Evolutionary conservation across 2,797 vertebrate species (phyloP).

Genomic region (Paramormyrops hopkinsi): DNA sequence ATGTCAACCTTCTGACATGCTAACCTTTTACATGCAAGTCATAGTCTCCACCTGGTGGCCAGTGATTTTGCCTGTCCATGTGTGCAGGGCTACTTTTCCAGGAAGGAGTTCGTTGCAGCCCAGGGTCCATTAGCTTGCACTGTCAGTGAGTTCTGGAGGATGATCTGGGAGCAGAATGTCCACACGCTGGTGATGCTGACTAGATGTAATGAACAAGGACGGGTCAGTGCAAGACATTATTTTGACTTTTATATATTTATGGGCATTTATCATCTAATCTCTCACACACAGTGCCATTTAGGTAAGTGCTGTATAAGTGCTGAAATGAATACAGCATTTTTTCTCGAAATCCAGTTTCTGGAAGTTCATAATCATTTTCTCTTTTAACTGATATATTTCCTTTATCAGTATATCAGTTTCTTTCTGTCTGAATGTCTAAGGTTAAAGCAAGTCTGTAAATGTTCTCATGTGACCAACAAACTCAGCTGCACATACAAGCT

Average conservation of each 20-base stretch:
- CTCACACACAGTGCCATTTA: neutral
- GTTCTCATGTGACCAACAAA: neutral
- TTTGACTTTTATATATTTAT: neutral
- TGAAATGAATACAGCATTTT: neutral
- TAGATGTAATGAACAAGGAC: conserved; percentile 86
- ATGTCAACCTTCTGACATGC: neutral
- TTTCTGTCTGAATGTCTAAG: neutral
- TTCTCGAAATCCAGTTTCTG: neutral
- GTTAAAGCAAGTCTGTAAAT: neutral
- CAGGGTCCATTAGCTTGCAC: conserved; percentile 90
- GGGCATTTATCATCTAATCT: neutral
- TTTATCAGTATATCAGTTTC: neutral
- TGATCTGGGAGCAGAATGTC: conserved; percentile 92
- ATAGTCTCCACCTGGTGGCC: neutral
- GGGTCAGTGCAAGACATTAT: conserved; percentile 62
- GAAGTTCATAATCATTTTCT: neutral
- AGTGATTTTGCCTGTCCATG: neutral
- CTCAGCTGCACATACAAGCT: neutral
- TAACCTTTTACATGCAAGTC: neutral
- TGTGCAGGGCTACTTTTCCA: conserved; percentile 78
- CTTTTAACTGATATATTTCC: neutral
- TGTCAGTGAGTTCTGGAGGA: conserved; percentile 87
- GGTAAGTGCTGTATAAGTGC: neutral
- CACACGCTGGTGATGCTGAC: conserved; percentile 89
- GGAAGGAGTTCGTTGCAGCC: conserved; percentile 85